Evolutionary conservation across 1,140 invertebrate genomes (phyloP).

Genomic region (Amyelois transitella): DNA sequence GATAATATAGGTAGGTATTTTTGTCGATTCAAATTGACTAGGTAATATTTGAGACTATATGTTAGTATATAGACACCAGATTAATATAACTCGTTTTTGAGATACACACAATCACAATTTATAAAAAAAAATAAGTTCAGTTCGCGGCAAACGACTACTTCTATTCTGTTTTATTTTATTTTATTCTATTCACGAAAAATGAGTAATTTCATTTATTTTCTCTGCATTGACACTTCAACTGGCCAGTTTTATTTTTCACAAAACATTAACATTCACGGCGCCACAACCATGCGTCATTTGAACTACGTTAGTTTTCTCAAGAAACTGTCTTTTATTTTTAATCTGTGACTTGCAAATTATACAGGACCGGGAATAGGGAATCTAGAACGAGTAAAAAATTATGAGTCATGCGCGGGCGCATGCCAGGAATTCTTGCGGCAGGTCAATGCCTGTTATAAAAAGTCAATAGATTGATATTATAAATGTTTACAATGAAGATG

Average conservation of each 20-base stretch:
- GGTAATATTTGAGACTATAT: too few relatives aligned
- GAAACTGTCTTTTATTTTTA: constrained; percentile 1
- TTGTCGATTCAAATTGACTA: too few relatives aligned
- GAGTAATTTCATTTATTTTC: neutral
- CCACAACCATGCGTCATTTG: neutral
- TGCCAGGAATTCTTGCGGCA: neutral
- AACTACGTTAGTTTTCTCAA: neutral
- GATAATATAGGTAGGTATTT: too few relatives aligned
- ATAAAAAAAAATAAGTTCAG: too few relatives aligned
- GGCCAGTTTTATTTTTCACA: neutral
- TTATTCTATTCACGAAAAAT: too few relatives aligned
- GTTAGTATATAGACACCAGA: too few relatives aligned
- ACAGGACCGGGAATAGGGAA: constrained; percentile 8
- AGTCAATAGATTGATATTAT: neutral
- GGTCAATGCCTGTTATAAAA: neutral
- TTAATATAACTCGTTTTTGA: too few relatives aligned
- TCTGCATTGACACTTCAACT: neutral
- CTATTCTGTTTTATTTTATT: too few relatives aligned
- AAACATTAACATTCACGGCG: neutral
- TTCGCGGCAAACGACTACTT: too few relatives aligned
- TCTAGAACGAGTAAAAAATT: constrained; percentile 22
- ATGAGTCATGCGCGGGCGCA: constrained; percentile 28
- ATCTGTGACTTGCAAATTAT: neutral
- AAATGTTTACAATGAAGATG: neutral
- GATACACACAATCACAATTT: too few relatives aligned